Percentiles rank a stretch among this genome's conserved stretches.
These are phyloP conservation scores for Gopherus evgoodei DNA, from an alignment of 2,113 vertebrate genomes.

Conservation along the genomic window DNA sequence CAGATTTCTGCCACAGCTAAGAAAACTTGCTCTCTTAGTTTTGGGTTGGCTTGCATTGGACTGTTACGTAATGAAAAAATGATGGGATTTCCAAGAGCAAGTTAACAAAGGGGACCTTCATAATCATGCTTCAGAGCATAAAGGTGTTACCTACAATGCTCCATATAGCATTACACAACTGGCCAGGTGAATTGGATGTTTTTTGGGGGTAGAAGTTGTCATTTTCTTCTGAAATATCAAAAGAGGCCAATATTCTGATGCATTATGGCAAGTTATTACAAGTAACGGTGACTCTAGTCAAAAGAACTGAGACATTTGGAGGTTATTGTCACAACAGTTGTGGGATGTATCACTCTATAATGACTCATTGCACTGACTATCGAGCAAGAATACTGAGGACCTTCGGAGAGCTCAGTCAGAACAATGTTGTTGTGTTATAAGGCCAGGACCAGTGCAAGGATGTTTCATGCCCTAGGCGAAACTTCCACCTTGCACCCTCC, in stretches of 20 bases:
- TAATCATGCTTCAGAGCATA: background rate
- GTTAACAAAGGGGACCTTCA: background rate
- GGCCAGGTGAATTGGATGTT: background rate
- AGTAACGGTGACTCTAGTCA: background rate
- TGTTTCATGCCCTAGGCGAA: too few relatives aligned
- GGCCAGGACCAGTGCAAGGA: too few relatives aligned
- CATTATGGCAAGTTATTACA: background rate
- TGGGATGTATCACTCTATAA: background rate
- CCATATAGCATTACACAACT: background rate
- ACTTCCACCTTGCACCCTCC: too few relatives aligned
- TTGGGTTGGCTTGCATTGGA: background rate
- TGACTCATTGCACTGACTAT: background rate
- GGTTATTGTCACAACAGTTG: background rate
- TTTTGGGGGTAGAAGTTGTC: background rate
- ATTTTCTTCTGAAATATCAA: background rate
- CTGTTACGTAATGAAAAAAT: background rate
- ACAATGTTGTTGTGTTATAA: accelerated
- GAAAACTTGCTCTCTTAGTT: background rate
- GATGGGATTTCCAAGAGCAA: background rate
- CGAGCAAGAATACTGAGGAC: background rate
- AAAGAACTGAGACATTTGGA: background rate
- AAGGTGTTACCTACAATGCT: background rate
- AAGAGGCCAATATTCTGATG: background rate
- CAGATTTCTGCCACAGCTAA: background rate
- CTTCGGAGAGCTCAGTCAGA: background rate